These are phyloP conservation scores for Ephestia elutella DNA, from an alignment of 1,140 invertebrate species.

Conservation along the genomic window DNA sequence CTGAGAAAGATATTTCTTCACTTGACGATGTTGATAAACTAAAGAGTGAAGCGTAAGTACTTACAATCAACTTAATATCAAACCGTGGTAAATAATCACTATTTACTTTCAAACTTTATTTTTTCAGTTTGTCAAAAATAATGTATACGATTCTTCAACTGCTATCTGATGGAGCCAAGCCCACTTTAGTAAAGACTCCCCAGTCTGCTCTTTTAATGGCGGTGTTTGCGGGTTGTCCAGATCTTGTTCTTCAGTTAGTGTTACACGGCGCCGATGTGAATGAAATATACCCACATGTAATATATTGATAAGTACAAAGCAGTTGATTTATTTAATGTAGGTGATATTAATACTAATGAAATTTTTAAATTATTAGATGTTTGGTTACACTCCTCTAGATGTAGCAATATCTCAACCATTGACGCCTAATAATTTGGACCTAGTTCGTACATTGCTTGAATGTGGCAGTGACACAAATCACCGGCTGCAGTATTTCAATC, in stretches of 20 bases:
- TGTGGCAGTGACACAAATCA: slow-evolving; percentile 53
- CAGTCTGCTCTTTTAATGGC: slow-evolving; percentile 64
- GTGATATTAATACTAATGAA: no score
- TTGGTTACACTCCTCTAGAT: slow-evolving; percentile 57
- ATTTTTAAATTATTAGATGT: slow-evolving; percentile 27
- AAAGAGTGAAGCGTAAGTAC: slow-evolving; percentile 36
- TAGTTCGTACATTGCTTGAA: slow-evolving; percentile 53
- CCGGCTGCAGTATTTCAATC: slow-evolving; percentile 21
- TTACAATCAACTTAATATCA: neutral
- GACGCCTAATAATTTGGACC: slow-evolving; percentile 42
- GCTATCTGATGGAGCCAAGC: slow-evolving; percentile 61
- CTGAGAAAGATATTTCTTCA: slow-evolving; percentile 25
- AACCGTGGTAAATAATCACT: no score
- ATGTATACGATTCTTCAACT: slow-evolving; percentile 57
- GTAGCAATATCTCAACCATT: slow-evolving; percentile 52
- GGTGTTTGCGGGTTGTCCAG: slow-evolving; percentile 42
- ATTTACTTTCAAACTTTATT: no score
- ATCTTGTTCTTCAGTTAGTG: slow-evolving; percentile 54
- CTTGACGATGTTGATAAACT: slow-evolving; percentile 26
- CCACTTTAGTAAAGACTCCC: slow-evolving; percentile 57
- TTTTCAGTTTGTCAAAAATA: slow-evolving; percentile 32
- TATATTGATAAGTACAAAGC: no score
- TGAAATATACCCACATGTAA: slow-evolving; percentile 29
- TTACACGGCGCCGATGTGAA: slow-evolving; percentile 57
- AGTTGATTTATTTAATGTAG: no score